Base-by-base conservation (phyloP, 2,113 vertebrate genomes). In the Ranitomeya variabilis region DNA sequence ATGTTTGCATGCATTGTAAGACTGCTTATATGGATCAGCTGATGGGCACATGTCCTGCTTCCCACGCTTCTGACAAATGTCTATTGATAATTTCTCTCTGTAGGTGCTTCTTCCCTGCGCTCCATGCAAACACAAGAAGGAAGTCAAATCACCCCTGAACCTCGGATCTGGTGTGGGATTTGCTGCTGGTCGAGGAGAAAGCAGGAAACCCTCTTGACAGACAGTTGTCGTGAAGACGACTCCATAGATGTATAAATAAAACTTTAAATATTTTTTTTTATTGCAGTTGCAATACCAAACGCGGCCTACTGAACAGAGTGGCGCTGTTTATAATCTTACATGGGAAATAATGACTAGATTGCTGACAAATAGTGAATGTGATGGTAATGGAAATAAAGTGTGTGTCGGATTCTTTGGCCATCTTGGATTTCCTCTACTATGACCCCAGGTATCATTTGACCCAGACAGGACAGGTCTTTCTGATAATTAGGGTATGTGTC, bases 71-170 rank as follows among this genome's bases (percentile, higher is more conserved):
- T 45, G 37, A 45, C 37, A 45, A 45, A 45, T 45, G 37, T 45
- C 37, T 45, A 5, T 45, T 45, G 3, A 45, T 45, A 45, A 45
- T 45, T 14, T 79, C 45, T 21, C 73, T 79, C 21, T 21, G 3
- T 91, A 96, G 95, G 95, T 3, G 93, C 92, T 21, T 95, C 94
- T 52, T 93, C 92, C 0, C 92, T 95, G 21, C 90, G 92, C 80
- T 90, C 93, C 4, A 93, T 93, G 67, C 91, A 91, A 81, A 93
- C 89, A 80, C 91, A 90, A 83, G 90, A 91, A 0, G 95, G 94
- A 12, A 91, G 94, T 3, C 94, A 92, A 91, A 93, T 95, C 76
- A 90, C 91, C 76, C 95, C 94, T 0, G 93, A 95, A 87, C 92
- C 91, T 82, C 94, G 91, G 3, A 87, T 95, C 71, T 95, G 95